Base-by-base conservation (phyloP, 2,113 vertebrate genomes). In the Ellobius talpinus region DNA sequence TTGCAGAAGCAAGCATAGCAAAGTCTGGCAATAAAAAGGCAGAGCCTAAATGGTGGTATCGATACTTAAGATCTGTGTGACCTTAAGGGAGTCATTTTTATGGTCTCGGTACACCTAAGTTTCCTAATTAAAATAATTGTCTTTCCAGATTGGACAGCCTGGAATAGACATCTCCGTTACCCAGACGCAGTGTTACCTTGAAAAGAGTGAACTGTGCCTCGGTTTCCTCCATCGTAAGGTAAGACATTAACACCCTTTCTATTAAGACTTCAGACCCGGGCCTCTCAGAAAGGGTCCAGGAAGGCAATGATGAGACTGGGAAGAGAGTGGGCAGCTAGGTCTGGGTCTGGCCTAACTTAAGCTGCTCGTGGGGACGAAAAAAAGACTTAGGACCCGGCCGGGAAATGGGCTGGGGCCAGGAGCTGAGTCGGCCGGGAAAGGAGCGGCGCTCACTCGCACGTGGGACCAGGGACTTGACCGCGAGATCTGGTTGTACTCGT, bases 331-430 rank as follows among this genome's bases (percentile, higher is more conserved):
- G 33, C 39, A 19, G 7, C 29, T 81, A 31, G 1, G 61, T 31
- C 13, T 8, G 50, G 8, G 94, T 61, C 36, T 76, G 33, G 63
- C 36, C 42, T 29, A 52, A 21, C 47, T 47, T 8, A 29, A 6
- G 33, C 87, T 66, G 33, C 91, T 74, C 61, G 13, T 68, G 97
- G 33, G 77, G 12, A 58, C 19, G 0, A 3, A 13, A 65, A 72
- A 66, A 87, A 85, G 50, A 36, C 39, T 61, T 23, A 66, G 76
- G 52, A 95, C 89, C 91, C 63, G 79, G 91, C 94, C 97, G 95
- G 94, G 97, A 93, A 97, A 96, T 89, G 95, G 95, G 94, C 82
- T 55, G 63, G 42, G 47, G 93, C 97, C 97, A 97, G 55, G 21
- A 91, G 95, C 96, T 95, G 94, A 94, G 95, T 96, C 58, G 6